A percentile compares a stretch with the other conserved stretches of the same genome.
phyloP scores from a whole-genome alignment of 2,113 vertebrate species.

The Cranoglanis bouderius region DNA sequence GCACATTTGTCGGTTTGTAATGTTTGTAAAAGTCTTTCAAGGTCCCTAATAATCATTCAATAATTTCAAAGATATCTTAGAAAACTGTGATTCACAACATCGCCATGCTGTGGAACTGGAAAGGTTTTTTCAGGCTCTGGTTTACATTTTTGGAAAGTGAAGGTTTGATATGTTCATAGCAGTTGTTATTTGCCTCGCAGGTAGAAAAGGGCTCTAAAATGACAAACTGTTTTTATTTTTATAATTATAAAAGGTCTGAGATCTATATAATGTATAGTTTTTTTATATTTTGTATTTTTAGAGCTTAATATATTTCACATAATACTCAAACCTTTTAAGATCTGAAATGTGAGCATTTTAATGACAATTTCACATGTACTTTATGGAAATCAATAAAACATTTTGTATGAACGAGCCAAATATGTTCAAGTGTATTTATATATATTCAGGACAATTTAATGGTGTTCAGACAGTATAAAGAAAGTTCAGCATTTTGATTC shows the following conservation, averaged over 20 bases:
- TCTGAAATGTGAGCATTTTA: background rate
- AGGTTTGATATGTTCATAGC: background rate
- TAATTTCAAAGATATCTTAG: background rate
- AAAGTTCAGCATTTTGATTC: background rate
- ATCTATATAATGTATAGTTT: background rate
- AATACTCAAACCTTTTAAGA: background rate
- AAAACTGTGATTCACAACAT: background rate
- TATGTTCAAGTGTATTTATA: background rate
- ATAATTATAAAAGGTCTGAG: background rate
- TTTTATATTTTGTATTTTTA: background rate
- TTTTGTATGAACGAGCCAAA: background rate
- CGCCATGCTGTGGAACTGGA: background rate
- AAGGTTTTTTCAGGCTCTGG: background rate
- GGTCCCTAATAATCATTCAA: background rate
- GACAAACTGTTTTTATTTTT: background rate
- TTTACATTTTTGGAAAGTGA: background rate
- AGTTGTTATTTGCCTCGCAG: background rate
- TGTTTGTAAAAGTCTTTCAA: background rate
- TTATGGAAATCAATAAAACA: constrained; percentile 3
- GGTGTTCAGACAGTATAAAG: background rate
- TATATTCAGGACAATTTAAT: background rate
- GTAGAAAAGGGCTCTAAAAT: background rate
- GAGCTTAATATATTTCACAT: background rate
- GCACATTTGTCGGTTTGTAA: background rate
- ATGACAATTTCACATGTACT: background rate